Evolutionary conservation across 2,797 vertebrate genomes (phyloP).

Genomic region (Channallabes apus): DNA sequence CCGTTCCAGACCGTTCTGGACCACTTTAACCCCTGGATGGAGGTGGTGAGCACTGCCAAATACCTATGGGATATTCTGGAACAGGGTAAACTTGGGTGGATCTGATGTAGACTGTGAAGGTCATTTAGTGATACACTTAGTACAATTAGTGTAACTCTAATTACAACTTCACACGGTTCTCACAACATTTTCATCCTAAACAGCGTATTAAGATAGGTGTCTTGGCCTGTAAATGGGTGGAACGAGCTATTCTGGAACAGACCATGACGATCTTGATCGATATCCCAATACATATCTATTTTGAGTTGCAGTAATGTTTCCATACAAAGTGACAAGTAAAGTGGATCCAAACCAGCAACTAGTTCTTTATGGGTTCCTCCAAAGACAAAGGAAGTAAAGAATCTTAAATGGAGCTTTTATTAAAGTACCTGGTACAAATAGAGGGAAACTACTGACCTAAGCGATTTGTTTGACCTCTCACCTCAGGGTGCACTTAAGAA

Average conservation of each 20-base stretch:
- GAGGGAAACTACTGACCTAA: slow-evolving; percentile 11
- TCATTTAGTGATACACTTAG: no score
- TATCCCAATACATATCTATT: no score
- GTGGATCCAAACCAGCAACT: neutral
- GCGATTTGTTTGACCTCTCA: slow-evolving; percentile 35
- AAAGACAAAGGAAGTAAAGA: neutral
- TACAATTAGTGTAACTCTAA: no score
- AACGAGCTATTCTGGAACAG: neutral
- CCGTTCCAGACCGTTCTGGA: no score
- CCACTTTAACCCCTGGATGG: no score
- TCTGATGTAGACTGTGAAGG: neutral
- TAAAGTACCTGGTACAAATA: slow-evolving; percentile 8
- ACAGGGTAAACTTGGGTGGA: neutral
- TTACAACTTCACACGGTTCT: neutral
- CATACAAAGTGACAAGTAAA: neutral
- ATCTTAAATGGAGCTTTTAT: neutral
- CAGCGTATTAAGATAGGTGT: neutral
- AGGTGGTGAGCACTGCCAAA: neutral
- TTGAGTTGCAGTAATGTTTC: neutral
- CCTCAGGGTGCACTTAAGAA: slow-evolving; percentile 31
- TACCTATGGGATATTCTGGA: neutral
- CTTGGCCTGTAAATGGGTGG: neutral
- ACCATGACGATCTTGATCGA: neutral
- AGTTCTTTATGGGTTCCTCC: neutral
- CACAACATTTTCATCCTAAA: neutral